These are phyloP conservation scores for Anoplius nigerrimus DNA, from an alignment of 2,888 invertebrate species.

Conservation along the genomic window DNA sequence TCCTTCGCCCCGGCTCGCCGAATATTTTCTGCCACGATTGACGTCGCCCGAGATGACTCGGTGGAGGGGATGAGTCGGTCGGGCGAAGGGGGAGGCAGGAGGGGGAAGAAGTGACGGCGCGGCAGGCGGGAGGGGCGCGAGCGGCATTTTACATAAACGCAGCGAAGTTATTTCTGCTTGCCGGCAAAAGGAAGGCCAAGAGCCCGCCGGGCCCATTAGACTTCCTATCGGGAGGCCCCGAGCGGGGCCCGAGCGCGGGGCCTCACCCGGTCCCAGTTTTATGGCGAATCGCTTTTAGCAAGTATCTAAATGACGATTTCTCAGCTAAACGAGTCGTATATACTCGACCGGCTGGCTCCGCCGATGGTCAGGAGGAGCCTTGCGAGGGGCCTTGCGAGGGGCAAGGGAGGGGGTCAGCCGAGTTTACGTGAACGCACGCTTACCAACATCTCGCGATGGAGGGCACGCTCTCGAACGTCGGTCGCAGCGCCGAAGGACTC, in stretches of 20 bases:
- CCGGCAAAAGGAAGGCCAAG: conserved; percentile 23
- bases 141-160: conserved; percentile 48
- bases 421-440: not conserved
- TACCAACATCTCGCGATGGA: not conserved
- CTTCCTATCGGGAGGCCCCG: conserved; percentile 56
- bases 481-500: conserved; percentile 14
- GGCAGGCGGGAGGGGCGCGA: conserved; percentile 36
- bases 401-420: not conserved
- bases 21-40: not conserved
- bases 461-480: not conserved
- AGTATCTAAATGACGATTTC: conserved; percentile 71
- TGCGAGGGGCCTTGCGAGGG: not conserved
- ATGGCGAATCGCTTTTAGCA: conserved; percentile 72
- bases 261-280: conserved; percentile 61
- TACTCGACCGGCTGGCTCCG: conserved; percentile 13
- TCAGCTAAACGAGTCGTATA: conserved; percentile 54
- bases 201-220: conserved; percentile 60
- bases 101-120: conserved; percentile 20
- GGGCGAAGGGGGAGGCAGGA: not conserved
- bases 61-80: not conserved
- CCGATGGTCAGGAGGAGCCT: not conserved
- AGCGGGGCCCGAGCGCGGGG: conserved; percentile 30
- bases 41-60: not conserved
- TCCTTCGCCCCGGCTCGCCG: too few species aligned
- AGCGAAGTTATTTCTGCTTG: conserved; percentile 37